Conservation (phyloP, 2,113 vertebrate species). For the Thamnophis sirtalis region DNA sequence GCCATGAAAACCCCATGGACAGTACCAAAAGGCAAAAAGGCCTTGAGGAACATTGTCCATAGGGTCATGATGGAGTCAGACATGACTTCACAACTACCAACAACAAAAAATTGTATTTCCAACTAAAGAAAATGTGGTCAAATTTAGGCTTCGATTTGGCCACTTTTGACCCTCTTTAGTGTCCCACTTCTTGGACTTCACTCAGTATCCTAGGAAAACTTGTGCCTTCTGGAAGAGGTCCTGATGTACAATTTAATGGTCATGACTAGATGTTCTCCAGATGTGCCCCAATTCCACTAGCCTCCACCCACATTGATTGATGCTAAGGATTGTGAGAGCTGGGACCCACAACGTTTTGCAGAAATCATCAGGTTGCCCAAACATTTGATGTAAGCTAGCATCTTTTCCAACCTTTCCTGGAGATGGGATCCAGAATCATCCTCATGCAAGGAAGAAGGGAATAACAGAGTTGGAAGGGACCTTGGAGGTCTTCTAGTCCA, state of each 20-base stretch:
- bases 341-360: neutral
- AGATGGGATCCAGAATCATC: neutral
- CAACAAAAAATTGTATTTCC: neutral
- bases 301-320: neutral
- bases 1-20: too few relatives aligned
- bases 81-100: too few relatives aligned
- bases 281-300: neutral
- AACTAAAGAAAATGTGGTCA: neutral
- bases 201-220: neutral
- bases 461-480: too few relatives aligned
- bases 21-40: too few relatives aligned
- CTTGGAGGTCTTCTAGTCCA: too few relatives aligned
- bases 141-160: neutral
- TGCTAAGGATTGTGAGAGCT: neutral
- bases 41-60: too few relatives aligned
- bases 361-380: neutral
- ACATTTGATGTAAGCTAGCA: neutral
- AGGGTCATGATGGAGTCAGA: too few relatives aligned
- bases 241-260: neutral
- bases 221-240: neutral
- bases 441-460: neutral
- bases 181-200: neutral
- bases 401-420: neutral
- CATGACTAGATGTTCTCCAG: neutral
- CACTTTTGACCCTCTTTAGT: neutral